Evolutionary conservation across 2,797 vertebrate genomes (phyloP), one percentile per base, ranked within the genome.

Genomic region (Leontocebus nigricollis): DNA sequence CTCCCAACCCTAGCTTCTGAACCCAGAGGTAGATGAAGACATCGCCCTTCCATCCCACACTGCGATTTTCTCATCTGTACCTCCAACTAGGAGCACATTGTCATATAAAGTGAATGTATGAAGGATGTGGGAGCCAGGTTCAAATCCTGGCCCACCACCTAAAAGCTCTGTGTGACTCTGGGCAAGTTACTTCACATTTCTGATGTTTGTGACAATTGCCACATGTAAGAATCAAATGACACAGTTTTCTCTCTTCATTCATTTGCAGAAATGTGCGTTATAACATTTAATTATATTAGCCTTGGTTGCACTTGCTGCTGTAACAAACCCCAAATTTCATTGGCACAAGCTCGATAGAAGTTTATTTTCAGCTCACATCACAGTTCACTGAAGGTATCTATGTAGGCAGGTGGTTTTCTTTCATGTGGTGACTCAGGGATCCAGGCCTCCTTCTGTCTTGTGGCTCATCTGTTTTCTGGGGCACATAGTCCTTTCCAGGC

Each of bases 41-140:
- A 0, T 10, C 0, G 0, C 17, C 24, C 52, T 73, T 55, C 8
- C 9, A 3, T 20, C 4, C 48, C 9, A 20, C 0, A 0, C 7
- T 1, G 22, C 0, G 10, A 11, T 30, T 8, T 24, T 44, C 52
- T 48, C 41, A 2, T 36, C 57, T 70, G 24, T 2, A 27, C 19
- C 72, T 10, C 59, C 41, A 10, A 0, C 13, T 4, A 22, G 48
- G 15, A 36, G 4, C 33, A 10, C 5, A 8, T 1, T 12, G 12
- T 55, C 67, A 9, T 30, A 26, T 8, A 3, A 48, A 70, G 5
- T 44, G 79, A 46, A 26, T 5, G 24, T 70, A 24, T 15, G 41
- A 26, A 5, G n/a, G 77, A 20, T 7, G 2, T 27, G 30, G 57
- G n/a, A 77, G 10, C 72, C 41, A 1, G 52, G 3, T 57, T 77